Conservation (phyloP, 2,888 invertebrate genomes). For the Yponomeuta malinellus region DNA sequence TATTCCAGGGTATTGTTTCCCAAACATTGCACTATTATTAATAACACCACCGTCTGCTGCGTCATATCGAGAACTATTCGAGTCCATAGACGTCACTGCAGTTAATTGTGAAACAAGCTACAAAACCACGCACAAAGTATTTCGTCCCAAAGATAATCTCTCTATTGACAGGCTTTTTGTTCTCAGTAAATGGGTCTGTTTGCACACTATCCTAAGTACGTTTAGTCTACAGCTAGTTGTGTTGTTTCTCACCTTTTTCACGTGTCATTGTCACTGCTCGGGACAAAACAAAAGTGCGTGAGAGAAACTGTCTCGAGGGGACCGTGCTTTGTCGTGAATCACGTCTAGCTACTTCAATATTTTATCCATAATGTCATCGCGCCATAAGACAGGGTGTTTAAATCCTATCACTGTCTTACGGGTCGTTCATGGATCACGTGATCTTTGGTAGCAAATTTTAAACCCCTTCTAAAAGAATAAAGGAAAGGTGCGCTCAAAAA, state of each 20-base stretch:
- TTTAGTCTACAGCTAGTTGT: constrained; percentile 2
- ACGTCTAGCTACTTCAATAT: constrained; percentile 12
- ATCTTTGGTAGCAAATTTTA: too few species aligned
- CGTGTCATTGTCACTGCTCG: constrained; percentile 10
- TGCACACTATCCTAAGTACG: not conserved
- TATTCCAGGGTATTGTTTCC: constrained; percentile 40
- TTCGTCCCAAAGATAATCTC: constrained; percentile 5
- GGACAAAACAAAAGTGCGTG: constrained; percentile 16
- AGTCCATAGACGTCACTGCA: constrained; percentile 13
- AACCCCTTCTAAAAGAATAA: too few species aligned
- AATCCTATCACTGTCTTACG: too few species aligned
- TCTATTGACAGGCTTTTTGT: constrained; percentile 2
- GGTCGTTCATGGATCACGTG: too few species aligned
- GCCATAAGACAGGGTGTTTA: not conserved
- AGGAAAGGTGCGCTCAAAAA: too few species aligned
- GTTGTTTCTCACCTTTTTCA: constrained; percentile 18
- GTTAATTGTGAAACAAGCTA: not conserved
- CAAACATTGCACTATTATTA: constrained; percentile 35
- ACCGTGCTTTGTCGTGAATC: constrained; percentile 4
- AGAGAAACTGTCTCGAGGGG: constrained; percentile 13
- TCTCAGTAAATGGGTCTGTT: not conserved
- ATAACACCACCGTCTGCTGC: constrained; percentile 27
- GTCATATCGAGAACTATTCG: constrained; percentile 24
- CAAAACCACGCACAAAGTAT: not conserved
- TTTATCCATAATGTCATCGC: constrained; percentile 2